Evolutionary conservation across 2,113 vertebrate genomes (phyloP).

Genomic region (Onychostruthus taczanowskii): DNA sequence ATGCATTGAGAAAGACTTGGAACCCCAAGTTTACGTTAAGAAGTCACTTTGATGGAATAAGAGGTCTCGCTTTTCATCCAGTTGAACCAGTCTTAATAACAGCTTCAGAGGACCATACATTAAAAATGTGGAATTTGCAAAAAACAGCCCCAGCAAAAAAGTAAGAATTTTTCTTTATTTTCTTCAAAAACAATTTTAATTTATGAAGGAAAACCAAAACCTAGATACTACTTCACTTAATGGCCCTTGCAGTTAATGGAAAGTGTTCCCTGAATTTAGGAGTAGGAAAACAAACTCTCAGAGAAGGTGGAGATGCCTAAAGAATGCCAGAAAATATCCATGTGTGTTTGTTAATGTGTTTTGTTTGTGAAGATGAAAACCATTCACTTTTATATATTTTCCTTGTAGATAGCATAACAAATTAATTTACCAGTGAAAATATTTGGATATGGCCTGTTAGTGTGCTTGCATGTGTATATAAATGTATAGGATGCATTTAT

Average conservation of each 20-base stretch:
- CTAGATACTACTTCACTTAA: not conserved
- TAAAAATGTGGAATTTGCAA: constrained; percentile 99
- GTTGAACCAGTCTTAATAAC: constrained; percentile 95
- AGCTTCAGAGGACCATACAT: constrained; percentile 96
- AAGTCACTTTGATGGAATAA: constrained; percentile 97
- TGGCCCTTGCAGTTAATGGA: not conserved
- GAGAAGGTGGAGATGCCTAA: not conserved
- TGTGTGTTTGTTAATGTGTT: not conserved
- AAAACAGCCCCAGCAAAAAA: constrained; percentile 98
- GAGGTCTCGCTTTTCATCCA: constrained; percentile 92
- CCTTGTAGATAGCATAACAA: not conserved
- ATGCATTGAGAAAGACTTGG: constrained; percentile 97
- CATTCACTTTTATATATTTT: not conserved
- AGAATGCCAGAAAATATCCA: not conserved
- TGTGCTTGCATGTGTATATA: not conserved
- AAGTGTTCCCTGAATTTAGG: not conserved
- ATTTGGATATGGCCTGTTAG: not conserved
- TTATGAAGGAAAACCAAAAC: not conserved
- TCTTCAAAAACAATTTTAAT: not conserved
- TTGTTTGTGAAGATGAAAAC: not conserved
- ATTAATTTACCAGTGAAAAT: constrained; percentile 1
- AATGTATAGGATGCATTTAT: not conserved
- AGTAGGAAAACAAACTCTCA: not conserved
- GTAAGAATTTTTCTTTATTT: constrained; percentile 69
- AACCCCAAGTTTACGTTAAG: constrained; percentile 97